These are phyloP conservation scores for Bhutanitis thaidina DNA, from an alignment of 2,888 invertebrate genomes.

Conservation along the genomic window DNA sequence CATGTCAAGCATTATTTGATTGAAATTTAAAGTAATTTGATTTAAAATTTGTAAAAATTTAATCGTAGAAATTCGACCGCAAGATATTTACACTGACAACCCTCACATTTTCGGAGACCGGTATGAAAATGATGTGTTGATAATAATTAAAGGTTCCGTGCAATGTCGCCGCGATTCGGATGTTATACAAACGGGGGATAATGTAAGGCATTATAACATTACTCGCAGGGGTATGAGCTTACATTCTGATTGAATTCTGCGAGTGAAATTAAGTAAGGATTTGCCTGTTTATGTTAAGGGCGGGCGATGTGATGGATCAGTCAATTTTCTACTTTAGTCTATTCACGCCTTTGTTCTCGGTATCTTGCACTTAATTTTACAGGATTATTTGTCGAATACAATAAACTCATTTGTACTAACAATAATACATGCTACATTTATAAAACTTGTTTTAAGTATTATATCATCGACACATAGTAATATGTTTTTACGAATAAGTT, in stretches of 20 bases:
- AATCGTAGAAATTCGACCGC: neutral
- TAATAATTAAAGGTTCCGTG: conserved; percentile 78
- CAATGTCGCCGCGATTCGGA: conserved; percentile 58
- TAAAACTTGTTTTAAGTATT: too few species aligned
- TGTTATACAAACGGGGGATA: conserved; percentile 60
- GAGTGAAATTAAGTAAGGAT: conserved; percentile 80
- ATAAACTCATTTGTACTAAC: too few species aligned
- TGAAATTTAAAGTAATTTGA: too few species aligned
- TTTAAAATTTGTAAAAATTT: too few species aligned
- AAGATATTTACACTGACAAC: conserved; percentile 39
- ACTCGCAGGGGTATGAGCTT: conserved; percentile 70
- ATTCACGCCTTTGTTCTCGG: conserved; percentile 57
- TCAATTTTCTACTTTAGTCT: conserved; percentile 61
- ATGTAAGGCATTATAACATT: conserved; percentile 76
- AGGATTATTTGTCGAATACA: conserved; percentile 9
- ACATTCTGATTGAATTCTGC: conserved; percentile 78
- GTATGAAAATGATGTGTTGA: conserved; percentile 78
- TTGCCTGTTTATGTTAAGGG: conserved; percentile 74
- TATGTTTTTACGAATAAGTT: too few species aligned
- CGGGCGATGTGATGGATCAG: conserved; percentile 66
- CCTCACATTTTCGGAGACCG: conserved; percentile 57
- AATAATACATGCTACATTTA: too few species aligned
- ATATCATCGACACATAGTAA: too few species aligned
- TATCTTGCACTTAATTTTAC: conserved; percentile 29
- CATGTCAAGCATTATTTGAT: too few species aligned